A percentile compares a stretch with the other conserved stretches of the same genome.
phyloP scores from a whole-genome alignment of 2,113 vertebrate genomes.

The Perognathus longimembris region DNA sequence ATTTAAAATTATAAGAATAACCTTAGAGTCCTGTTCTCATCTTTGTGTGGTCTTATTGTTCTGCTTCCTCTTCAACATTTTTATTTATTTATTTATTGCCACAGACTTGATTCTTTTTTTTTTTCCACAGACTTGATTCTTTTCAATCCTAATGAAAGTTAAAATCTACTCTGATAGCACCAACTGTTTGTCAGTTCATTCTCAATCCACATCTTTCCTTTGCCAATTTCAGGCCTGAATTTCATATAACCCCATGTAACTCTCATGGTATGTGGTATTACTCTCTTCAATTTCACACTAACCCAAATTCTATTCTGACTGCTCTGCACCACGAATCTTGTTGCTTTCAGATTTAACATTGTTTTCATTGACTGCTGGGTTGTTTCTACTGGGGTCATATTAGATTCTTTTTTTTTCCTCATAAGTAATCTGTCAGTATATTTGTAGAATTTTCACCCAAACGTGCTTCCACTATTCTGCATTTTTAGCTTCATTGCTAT shows the following conservation, averaged over 20 bases:
- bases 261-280: background rate
- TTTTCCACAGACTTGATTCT: background rate
- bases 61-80: background rate
- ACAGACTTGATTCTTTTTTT: no score
- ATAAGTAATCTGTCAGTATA: background rate
- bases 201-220: background rate
- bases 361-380: background rate
- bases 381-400: background rate
- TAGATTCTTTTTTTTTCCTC: background rate
- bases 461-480: background rate
- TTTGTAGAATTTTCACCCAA: background rate
- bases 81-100: no score
- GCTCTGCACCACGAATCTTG: rapidly evolving
- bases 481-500: background rate
- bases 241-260: background rate
- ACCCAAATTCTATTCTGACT: background rate
- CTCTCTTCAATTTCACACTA: background rate
- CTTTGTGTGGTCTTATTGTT: background rate
- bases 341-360: background rate
- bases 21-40: no score
- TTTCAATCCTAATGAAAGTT: background rate
- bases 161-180: background rate
- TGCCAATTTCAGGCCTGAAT: background rate
- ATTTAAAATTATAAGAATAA: no score
- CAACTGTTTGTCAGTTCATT: background rate